Evolutionary conservation across 1,140 invertebrate genomes (phyloP).

Genomic region (Anthonomus grandis): DNA sequence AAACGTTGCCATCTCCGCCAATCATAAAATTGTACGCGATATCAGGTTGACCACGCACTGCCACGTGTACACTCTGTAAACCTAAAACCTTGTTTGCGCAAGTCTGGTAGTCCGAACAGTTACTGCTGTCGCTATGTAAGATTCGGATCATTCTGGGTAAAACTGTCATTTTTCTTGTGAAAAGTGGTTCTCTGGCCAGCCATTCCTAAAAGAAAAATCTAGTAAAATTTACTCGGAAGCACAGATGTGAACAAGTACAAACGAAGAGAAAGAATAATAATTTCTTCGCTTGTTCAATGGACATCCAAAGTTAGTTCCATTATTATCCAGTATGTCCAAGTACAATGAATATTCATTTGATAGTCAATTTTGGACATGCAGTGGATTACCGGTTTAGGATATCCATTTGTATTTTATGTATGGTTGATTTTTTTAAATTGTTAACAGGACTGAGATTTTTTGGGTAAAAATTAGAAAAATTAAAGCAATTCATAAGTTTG

Average conservation of each 20-base stretch:
- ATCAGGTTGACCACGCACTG: constrained; percentile 55
- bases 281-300: no score
- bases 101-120: constrained; percentile 38
- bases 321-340: no score
- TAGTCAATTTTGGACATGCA: no score
- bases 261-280: no score
- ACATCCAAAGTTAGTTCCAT: no score
- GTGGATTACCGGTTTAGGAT: no score
- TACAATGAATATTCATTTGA: no score
- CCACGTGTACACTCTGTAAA: constrained; percentile 68
- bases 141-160: constrained; percentile 44
- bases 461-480: no score
- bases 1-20: constrained; percentile 63
- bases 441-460: no score
- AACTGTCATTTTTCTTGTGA: background rate
- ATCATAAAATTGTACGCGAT: constrained; percentile 65
- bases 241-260: constrained; percentile 50
- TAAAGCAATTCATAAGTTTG: no score
- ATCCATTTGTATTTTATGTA: no score
- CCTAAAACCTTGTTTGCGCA: constrained; percentile 48
- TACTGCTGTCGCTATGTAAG: constrained; percentile 47
- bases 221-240: background rate
- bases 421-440: no score
- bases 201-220: constrained; percentile 11
- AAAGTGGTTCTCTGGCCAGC: constrained; percentile 5